Percentiles rank a stretch among this genome's conserved stretches.
These are phyloP conservation scores for Saguinus midas DNA, from an alignment of 2,113 vertebrate species.

Conservation along the genomic window DNA sequence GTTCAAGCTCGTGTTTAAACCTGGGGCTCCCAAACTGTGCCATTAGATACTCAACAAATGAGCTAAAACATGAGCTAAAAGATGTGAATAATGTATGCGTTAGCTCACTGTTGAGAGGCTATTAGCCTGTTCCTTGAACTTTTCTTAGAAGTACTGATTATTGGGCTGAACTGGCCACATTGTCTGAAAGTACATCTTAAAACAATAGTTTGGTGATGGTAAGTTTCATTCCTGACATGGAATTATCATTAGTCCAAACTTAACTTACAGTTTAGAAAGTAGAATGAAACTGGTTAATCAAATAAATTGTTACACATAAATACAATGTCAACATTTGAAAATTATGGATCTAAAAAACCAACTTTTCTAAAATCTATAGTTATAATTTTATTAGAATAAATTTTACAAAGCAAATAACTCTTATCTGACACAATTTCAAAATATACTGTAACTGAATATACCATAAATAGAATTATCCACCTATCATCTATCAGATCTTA, in stretches of 20 bases:
- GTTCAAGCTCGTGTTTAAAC: not conserved
- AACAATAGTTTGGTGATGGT: not conserved
- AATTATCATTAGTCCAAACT: not conserved
- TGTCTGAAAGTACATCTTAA: not conserved
- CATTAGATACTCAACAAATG: not conserved
- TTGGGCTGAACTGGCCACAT: not conserved
- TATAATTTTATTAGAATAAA: not conserved
- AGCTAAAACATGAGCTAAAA: accelerated
- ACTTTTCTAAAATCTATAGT: not conserved
- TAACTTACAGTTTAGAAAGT: not conserved
- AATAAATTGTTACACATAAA: not conserved
- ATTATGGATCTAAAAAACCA: not conserved
- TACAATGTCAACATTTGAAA: not conserved
- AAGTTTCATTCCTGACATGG: not conserved
- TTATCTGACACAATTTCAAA: not conserved
- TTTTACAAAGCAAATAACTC: not conserved
- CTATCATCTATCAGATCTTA: not conserved
- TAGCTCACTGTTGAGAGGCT: accelerated
- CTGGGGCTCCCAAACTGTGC: accelerated
- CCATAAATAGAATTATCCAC: not conserved
- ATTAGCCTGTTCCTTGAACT: not conserved
- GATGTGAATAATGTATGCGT: accelerated
- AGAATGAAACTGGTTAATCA: not conserved
- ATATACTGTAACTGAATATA: not conserved
- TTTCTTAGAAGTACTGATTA: not conserved